phyloP scores from a whole-genome alignment of 2,888 invertebrate genomes.

The Pristionchus exspectatus region DNA sequence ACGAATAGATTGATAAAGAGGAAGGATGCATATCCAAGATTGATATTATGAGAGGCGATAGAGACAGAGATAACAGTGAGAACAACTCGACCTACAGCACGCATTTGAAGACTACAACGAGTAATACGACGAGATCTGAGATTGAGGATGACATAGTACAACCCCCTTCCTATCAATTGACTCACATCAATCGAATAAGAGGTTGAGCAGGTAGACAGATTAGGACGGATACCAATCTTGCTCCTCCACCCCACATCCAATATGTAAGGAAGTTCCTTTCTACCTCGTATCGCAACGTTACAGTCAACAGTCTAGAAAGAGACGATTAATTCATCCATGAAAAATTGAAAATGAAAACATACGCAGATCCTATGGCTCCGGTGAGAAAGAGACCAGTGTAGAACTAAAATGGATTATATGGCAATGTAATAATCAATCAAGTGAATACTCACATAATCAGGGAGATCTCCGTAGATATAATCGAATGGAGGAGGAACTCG shows the following conservation, averaged over 20 bases:
- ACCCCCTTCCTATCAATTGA: background rate
- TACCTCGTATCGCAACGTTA: background rate
- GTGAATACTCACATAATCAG: background rate
- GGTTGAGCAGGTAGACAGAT: background rate
- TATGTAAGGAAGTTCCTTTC: background rate
- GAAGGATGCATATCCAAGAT: background rate
- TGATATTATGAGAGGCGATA: background rate
- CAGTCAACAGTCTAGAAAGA: background rate
- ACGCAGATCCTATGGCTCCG: background rate
- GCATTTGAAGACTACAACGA: background rate
- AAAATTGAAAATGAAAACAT: background rate
- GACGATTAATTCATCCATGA: background rate
- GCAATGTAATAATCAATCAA: too few species aligned
- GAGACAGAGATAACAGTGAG: background rate
- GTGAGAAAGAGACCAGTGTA: background rate
- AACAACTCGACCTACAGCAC: background rate
- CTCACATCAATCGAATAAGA: background rate
- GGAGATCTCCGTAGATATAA: conserved; percentile 3
- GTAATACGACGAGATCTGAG: background rate
- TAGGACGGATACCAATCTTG: background rate
- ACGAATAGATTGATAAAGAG: conserved; percentile 19
- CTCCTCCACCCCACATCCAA: background rate
- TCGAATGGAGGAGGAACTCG: conserved; percentile 26
- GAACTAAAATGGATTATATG: background rate
- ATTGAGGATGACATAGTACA: background rate